Evolutionary conservation across 1,140 invertebrate genomes (phyloP).

Genomic region (Charaxes varanes): DNA sequence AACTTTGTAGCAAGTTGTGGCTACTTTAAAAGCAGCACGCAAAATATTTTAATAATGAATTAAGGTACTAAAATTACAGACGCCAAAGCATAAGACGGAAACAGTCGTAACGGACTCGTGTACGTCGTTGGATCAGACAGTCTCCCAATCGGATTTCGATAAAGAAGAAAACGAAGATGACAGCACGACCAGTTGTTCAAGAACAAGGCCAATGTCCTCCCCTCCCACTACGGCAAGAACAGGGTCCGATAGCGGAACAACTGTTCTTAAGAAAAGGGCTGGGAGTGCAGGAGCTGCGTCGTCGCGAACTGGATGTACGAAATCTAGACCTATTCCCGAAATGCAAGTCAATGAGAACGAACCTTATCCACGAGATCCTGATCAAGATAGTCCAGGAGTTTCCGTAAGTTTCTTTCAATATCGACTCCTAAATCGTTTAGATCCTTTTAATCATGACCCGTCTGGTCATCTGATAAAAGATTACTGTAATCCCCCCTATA

Average conservation of each 20-base stretch:
- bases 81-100: slow-evolving; percentile 36
- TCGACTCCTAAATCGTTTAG: not conserved
- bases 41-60: too few species aligned
- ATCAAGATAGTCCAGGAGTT: slow-evolving; percentile 53
- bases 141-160: slow-evolving; percentile 32
- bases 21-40: too few species aligned
- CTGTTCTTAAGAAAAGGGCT: slow-evolving; percentile 37
- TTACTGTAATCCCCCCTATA: too few species aligned
- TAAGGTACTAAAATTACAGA: slow-evolving; percentile 18
- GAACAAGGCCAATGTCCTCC: slow-evolving; percentile 23
- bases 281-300: slow-evolving; percentile 25
- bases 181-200: slow-evolving; percentile 10
- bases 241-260: slow-evolving; percentile 19
- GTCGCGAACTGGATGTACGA: slow-evolving; percentile 31
- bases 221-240: slow-evolving; percentile 29
- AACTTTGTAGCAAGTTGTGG: too few species aligned
- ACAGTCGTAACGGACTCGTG: slow-evolving; percentile 30
- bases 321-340: slow-evolving; percentile 50
- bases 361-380: slow-evolving; percentile 42
- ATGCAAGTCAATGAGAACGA: slow-evolving; percentile 24
- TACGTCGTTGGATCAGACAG: slow-evolving; percentile 31
- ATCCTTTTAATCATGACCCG: too few species aligned
- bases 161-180: slow-evolving; percentile 32
- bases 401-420: slow-evolving; percentile 31
- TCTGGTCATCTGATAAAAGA: too few species aligned